Base-by-base conservation (phyloP, 2,888 invertebrate genomes). In the Rhyacophila evoluta region DNA sequence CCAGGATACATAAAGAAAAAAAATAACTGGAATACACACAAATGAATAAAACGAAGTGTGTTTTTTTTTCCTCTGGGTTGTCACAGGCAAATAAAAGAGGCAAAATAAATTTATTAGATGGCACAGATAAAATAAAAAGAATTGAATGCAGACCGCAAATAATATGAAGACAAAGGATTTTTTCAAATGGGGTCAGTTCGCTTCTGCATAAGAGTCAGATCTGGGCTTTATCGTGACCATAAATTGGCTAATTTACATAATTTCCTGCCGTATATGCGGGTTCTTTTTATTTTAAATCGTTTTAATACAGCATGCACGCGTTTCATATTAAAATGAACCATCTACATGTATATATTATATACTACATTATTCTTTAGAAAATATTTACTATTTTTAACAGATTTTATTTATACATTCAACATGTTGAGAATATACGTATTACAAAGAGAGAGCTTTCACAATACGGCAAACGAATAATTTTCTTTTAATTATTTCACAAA, bases 1-100 rank as follows among this genome's bases (percentile, higher is more conserved):
- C 38, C 68, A 68, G 37, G 39, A 74, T 41, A 74, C 74, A 74
- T 41, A 41, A 74, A 41, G 29, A 41, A 55, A 74, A 74, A 73
- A 72, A 38, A 70, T 33, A 70, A 70, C 55, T 55, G 55, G 19
- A 5, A 19, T 25, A 55, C 55, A 55, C 19, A 55, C 15, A 55
- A 19, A 55, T 55, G 25, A 55, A 55, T 1, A 25, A 10, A 55
- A 8, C 15, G 25, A 55, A 55, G 19, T 19, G 25, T 55, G 55
- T 55, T 55, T 55, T 41, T 33, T 39, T 39, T 39, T 39, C 39
- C 5, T 39, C 55, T 10, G 8, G 15, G 55, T 19, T 55, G 55
- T 55, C 55, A 19, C 25, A 19, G 15, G 55, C 29, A 19, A 19
- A 55, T 55, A 55, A 55, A 55, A 55, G 55, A 55, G 25, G 55